Conservation (phyloP, 2,113 vertebrate genomes). For the Hyperopisus bebe region DNA sequence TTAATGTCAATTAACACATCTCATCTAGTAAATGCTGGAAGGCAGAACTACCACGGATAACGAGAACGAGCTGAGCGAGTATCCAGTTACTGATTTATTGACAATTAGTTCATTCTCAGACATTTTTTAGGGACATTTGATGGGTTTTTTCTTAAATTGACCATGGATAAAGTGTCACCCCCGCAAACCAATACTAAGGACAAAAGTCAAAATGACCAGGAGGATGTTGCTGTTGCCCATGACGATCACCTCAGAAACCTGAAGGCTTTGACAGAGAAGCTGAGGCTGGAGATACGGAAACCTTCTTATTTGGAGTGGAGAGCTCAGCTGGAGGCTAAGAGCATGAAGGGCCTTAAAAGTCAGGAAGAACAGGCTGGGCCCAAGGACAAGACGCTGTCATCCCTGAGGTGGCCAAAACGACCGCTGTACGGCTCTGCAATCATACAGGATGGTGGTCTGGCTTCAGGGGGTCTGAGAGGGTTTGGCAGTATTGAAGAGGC, state of each 20-base stretch:
- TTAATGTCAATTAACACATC: not conserved
- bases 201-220: slow-evolving; percentile 28
- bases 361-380: slow-evolving; percentile 2
- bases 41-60: not conserved
- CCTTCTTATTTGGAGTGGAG: slow-evolving; percentile 95
- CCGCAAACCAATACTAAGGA: slow-evolving; percentile 66
- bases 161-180: slow-evolving; percentile 47
- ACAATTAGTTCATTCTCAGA: not conserved
- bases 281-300: slow-evolving; percentile 84
- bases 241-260: slow-evolving; percentile 83
- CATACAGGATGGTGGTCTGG: slow-evolving; percentile 38
- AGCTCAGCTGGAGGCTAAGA: slow-evolving; percentile 68
- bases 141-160: slow-evolving; percentile 13
- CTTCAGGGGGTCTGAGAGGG: slow-evolving; percentile 62
- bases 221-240: slow-evolving; percentile 37
- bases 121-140: not conserved
- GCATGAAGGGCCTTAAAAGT: slow-evolving; percentile 53
- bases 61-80: not conserved
- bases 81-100: not conserved
- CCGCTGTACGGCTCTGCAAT: slow-evolving; percentile 29
- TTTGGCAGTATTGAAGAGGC: slow-evolving; percentile 81
- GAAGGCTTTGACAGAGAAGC: slow-evolving; percentile 85
- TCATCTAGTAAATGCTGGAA: not conserved
- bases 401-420: not conserved
- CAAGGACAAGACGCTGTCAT: slow-evolving; percentile 27